A percentile compares a stretch with the other conserved stretches of the same genome.
phyloP scores from a whole-genome alignment of 1,140 invertebrate species.

The Pentalonia nigronervosa region DNA sequence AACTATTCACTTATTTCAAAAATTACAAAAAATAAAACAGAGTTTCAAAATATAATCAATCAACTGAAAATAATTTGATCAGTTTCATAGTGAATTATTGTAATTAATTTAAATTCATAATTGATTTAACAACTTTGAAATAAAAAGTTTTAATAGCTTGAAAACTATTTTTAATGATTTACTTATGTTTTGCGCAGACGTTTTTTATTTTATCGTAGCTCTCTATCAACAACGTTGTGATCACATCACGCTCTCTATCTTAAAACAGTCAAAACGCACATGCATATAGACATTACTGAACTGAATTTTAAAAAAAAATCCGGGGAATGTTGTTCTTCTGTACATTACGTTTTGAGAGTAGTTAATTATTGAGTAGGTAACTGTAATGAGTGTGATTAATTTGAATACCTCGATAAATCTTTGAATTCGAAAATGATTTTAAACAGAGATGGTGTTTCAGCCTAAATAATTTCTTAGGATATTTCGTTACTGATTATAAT shows the following conservation, averaged over 20 bases:
- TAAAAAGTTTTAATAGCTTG: neutral
- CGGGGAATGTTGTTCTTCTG: neutral
- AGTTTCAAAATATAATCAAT: neutral
- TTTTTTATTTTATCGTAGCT: neutral
- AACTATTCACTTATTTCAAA: neutral
- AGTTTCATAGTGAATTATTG: neutral
- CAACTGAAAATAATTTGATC: neutral
- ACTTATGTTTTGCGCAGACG: neutral
- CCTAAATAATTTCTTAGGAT: neutral
- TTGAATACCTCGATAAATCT: no score
- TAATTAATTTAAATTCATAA: neutral
- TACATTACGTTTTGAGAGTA: neutral
- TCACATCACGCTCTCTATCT: neutral
- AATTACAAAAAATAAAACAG: neutral
- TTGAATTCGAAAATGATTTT: neutral
- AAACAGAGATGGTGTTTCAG: no score
- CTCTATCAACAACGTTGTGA: neutral
- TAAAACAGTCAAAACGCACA: accelerated
- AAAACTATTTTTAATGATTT: neutral
- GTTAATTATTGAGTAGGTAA: neutral
- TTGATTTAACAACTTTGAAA: neutral
- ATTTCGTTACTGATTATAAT: no score
- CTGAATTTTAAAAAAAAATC: neutral
- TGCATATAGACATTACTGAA: neutral
- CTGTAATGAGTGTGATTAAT: neutral